Percentiles rank a stretch among this genome's conserved stretches.
These are phyloP conservation scores for Triops longicaudatus DNA, from an alignment of 1,140 invertebrate species.

Conservation along the genomic window DNA sequence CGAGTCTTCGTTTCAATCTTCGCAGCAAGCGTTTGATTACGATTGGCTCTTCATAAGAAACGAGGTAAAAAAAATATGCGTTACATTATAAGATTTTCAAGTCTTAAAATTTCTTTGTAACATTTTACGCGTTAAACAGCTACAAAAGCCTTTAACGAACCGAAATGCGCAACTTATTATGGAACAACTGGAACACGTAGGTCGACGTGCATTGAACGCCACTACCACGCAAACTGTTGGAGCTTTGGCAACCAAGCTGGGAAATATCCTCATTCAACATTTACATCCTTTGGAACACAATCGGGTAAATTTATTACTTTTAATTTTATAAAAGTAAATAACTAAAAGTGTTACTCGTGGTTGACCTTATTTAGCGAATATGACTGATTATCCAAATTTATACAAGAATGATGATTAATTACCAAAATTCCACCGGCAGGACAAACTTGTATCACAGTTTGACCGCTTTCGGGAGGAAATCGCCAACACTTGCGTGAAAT, in stretches of 20 bases:
- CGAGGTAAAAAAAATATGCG: slow-evolving; percentile 27
- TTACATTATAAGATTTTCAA: neutral
- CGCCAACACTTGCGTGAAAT: neutral
- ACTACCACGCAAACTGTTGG: slow-evolving; percentile 56
- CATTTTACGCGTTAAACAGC: slow-evolving; percentile 34
- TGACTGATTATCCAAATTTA: too few relatives aligned
- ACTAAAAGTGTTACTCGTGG: too few relatives aligned
- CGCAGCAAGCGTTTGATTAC: slow-evolving; percentile 52
- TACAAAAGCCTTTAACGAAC: slow-evolving; percentile 54
- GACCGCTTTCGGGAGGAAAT: neutral
- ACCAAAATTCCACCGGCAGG: neutral
- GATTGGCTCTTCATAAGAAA: slow-evolving; percentile 58
- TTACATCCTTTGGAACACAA: slow-evolving; percentile 54
- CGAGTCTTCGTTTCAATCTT: slow-evolving; percentile 51
- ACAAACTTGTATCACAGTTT: neutral
- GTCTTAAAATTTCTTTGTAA: neutral
- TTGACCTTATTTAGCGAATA: too few relatives aligned
- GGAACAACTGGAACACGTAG: slow-evolving; percentile 62
- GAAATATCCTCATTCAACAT: slow-evolving; percentile 50
- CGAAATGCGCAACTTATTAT: slow-evolving; percentile 61
- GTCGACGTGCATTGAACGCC: slow-evolving; percentile 57
- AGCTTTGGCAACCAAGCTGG: slow-evolving; percentile 50
- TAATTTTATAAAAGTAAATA: neutral
- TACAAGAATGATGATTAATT: too few relatives aligned
- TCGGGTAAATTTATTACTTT: slow-evolving; percentile 32